phyloP scores from a whole-genome alignment of 1,140 invertebrate genomes.

The Myzus persicae region DNA sequence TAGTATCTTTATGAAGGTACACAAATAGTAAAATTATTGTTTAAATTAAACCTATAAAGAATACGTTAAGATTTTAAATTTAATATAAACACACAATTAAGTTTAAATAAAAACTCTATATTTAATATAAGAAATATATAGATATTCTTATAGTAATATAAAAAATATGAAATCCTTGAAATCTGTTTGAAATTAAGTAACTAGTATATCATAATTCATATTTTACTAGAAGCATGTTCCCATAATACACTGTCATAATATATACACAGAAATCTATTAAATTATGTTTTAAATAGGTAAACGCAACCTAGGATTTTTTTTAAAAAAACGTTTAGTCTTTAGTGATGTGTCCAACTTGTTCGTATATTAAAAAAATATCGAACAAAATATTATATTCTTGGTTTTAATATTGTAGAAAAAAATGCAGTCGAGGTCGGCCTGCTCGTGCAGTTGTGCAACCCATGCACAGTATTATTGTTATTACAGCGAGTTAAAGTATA shows the following conservation, averaged over 20 bases:
- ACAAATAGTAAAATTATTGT: not conserved
- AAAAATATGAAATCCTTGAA: not conserved
- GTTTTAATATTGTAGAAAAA: not conserved
- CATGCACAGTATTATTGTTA: constrained; percentile 22
- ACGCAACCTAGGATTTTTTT: not conserved
- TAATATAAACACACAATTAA: not conserved
- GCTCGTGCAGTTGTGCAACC: not conserved
- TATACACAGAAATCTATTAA: not conserved
- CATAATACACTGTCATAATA: not conserved
- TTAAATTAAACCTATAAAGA: not conserved
- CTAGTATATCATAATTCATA: not conserved
- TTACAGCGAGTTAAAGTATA: constrained; percentile 2
- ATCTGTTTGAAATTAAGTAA: not conserved
- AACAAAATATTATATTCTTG: not conserved
- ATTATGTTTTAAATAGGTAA: not conserved
- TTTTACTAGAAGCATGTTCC: too few species aligned
- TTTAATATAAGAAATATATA: too few species aligned
- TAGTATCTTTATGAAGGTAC: not conserved
- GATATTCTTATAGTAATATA: too few species aligned
- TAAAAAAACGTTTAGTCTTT: not conserved
- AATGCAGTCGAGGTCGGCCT: not conserved
- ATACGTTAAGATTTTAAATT: not conserved
- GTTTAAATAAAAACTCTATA: not conserved
- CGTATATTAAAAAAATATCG: not conserved
- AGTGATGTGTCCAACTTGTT: not conserved